Evolutionary conservation across 2,888 invertebrate genomes (phyloP), one percentile per base, ranked within the genome.

Genomic region (Xylota sylvarum): DNA sequence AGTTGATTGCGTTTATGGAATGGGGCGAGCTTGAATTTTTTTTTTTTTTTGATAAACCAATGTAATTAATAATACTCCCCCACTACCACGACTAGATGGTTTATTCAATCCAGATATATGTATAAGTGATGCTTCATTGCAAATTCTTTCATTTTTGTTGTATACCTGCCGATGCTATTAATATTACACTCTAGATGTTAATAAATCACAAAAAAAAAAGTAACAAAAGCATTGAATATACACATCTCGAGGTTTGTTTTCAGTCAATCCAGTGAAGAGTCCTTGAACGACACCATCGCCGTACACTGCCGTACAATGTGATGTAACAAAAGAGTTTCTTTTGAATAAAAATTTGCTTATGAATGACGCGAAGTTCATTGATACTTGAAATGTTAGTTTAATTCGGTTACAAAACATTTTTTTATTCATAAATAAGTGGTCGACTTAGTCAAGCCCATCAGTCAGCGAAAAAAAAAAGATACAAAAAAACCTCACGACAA

Each of bases 1-100:
- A 67, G 50, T 35, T 67, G 52, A 67, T 52, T 67, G 50, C 37
- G 23, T 37, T 50, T n/a, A n/a, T n/a, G 32, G n/a, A n/a, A 5
- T 35, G 50, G 5, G 43, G 43, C 23, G 32, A 5, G 32, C 19
- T 4, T 50, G 9, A 17, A 48, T 32, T 9, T 48, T 9, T 30
- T 5, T 17, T 30, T 50, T 17, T 64, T 67, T 35, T 35, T 2
- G 50, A 37, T 7, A 23, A 23, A 7, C 14, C 52, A 48, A 67
- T 35, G 50, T 52, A 67, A 35, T 50, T 67, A 67, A 48, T 19
- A 19, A 12, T 27, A n/a, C 12, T 23, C 40, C 30, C 46, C 7
- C 62, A 30, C 23, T 32, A 4, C 12, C 37, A 23, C 23, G 37
- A 10, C 27, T 1, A 32, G 17, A 17, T 46, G 4, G 6, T 10